Base-by-base conservation (phyloP, 2,888 invertebrate genomes). In the Stenichneumon culpator region DNA sequence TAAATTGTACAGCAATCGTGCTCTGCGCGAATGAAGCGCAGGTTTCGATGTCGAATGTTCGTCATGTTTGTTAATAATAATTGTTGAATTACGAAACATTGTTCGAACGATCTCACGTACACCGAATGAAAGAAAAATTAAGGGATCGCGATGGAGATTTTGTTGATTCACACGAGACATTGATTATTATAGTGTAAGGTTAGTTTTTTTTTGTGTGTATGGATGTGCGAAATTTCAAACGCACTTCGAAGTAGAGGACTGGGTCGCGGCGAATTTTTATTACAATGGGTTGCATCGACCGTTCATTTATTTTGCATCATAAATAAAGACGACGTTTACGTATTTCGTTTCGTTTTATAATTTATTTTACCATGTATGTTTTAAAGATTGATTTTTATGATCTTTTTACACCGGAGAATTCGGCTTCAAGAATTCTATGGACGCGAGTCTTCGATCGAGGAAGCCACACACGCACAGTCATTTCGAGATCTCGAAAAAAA, bases 251-350 rank as follows among this genome's bases (percentile, higher is more conserved):
- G 47, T 63, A 50, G 4, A 39, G 16, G 11, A 77, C 50, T 36
- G 32, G 52, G 36, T 19, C 19, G 57, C 32, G 39, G 7, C 63
- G 5, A 65, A 52, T 69, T 39, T 69, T 57, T 3, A 69, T 70
- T 19, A 44, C 47, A 65, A 25, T 63, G 52, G 16, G 75, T 52
- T 44, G 52, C 75, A 69, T 50, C 57, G 25, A 70, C 50, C 72
- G 72, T 68, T 68, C 16, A 77, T 73, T 77, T 79, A 25, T 72
- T 77, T 65, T 57, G n/a, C 74, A 69, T 75, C 28, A 50, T 72
- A 80, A 47, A 83, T 80, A 83, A 83, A 83, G 72, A 83, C 57
- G 79, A 79, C 57, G 65, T 79, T 57, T 67, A 79, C 70, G 39
- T 44, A 79, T 79, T 69, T 79, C 19, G 11, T 79, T 79, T 54